Conservation (phyloP, 2,888 invertebrate genomes). For the Euspilapteryx auroguttella region DNA sequence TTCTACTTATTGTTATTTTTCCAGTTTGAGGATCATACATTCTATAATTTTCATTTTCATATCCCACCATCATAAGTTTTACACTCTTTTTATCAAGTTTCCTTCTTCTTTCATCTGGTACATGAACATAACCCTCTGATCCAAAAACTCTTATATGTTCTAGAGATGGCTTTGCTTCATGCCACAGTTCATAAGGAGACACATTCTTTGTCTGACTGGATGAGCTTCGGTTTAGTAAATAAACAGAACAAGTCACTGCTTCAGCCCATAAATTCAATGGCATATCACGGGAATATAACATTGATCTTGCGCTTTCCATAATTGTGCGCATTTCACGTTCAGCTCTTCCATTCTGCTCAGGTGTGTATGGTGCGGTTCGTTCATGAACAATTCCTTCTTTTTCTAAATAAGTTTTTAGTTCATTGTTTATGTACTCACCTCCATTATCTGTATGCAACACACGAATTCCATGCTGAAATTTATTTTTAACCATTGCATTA, state of each 20-base stretch:
- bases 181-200: constrained; percentile 16
- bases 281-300: constrained; percentile 3
- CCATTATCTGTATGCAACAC: neutral
- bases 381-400: neutral
- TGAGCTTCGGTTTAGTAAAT: constrained; percentile 17
- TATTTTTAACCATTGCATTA: constrained; percentile 1
- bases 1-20: constrained; percentile 9
- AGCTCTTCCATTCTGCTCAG: neutral
- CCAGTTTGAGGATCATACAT: constrained; percentile 12
- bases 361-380: neutral
- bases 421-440: neutral
- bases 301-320: neutral
- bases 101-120: constrained; percentile 14
- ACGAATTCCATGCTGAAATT: neutral
- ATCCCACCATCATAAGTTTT: constrained; percentile 14
- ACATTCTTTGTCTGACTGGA: constrained; percentile 11
- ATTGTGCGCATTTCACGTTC: neutral
- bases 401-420: neutral
- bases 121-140: constrained; percentile 13
- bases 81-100: constrained; percentile 12
- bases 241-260: constrained; percentile 18
- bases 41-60: constrained; percentile 15
- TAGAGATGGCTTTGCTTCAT: constrained; percentile 10
- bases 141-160: constrained; percentile 14
- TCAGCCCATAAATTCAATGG: constrained; percentile 20